Evolutionary conservation across 2,888 invertebrate species (phyloP).

Genomic region (Acrobasis repandana): DNA sequence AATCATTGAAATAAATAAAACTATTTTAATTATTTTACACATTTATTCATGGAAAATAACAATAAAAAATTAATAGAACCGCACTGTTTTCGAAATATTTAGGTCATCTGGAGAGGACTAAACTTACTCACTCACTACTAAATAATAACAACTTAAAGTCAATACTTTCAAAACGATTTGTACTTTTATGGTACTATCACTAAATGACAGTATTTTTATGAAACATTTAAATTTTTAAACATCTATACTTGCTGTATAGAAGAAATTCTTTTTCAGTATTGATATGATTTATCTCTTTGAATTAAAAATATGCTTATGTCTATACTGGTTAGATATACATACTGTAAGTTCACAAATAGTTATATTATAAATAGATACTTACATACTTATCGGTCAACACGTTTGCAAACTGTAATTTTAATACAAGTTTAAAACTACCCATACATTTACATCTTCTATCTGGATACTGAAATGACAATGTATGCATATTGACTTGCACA

Average conservation of each 20-base stretch:
- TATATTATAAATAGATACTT: background rate
- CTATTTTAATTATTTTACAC: conserved; percentile 24
- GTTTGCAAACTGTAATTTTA: too few relatives aligned
- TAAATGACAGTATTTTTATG: background rate
- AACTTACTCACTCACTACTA: conserved; percentile 22
- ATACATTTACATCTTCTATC: too few relatives aligned
- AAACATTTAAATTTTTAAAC: background rate
- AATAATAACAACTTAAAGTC: conserved; percentile 20
- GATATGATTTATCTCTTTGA: background rate
- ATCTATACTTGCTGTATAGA: background rate
- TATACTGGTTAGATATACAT: background rate
- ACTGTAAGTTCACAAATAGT: background rate
- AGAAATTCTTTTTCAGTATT: background rate
- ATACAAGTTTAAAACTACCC: too few relatives aligned
- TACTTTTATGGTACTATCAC: conserved; percentile 34
- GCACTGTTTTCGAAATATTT: conserved; percentile 21
- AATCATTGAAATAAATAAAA: conserved; percentile 10
- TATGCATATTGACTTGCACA: background rate
- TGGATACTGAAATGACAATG: too few relatives aligned
- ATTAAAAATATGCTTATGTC: background rate
- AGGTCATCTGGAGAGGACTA: conserved; percentile 19
- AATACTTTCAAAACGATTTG: conserved; percentile 31
- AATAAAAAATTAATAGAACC: conserved; percentile 27
- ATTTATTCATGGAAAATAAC: conserved; percentile 31
- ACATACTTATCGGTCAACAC: too few relatives aligned